Conservation (phyloP, 1,140 invertebrate species). For the Condylostylus longicornis region DNA sequence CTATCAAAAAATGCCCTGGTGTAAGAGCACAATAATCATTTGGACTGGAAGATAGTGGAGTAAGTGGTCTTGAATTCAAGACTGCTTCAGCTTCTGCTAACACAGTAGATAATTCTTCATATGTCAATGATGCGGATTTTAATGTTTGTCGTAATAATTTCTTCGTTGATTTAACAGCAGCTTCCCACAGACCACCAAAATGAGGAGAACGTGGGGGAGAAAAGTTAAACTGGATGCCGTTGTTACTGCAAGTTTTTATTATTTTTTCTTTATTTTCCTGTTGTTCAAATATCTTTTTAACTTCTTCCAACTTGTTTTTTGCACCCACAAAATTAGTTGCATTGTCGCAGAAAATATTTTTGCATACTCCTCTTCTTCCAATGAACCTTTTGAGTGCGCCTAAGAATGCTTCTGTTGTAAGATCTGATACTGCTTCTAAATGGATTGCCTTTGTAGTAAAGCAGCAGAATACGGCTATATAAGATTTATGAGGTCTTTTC, state of each 20-base stretch:
- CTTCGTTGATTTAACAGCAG: constrained; percentile 16
- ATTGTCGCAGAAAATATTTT: constrained; percentile 9
- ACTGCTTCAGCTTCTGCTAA: constrained; percentile 11
- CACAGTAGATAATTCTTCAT: constrained; percentile 13
- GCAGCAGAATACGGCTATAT: constrained; percentile 16
- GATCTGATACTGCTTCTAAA: constrained; percentile 20
- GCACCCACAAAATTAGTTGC: constrained; percentile 12
- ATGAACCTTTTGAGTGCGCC: constrained; percentile 21
- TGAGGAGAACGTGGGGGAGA: constrained; percentile 13
- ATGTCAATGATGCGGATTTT: constrained; percentile 11
- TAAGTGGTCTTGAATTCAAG: constrained; percentile 18
- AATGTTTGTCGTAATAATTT: constrained; percentile 11
- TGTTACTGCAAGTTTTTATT: constrained; percentile 2
- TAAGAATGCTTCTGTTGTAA: constrained; percentile 22
- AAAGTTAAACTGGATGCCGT: constrained; percentile 14
- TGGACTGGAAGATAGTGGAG: constrained; percentile 11
- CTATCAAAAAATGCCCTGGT: constrained; percentile 14
- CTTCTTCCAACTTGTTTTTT: neutral
- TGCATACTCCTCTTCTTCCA: constrained; percentile 13
- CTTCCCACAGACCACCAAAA: constrained; percentile 19
- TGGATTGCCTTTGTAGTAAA: constrained; percentile 17
- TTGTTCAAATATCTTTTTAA: neutral
- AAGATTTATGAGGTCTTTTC: constrained; percentile 6
- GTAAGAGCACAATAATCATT: constrained; percentile 7
- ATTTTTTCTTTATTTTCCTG: neutral